Conservation (phyloP, 30 jellyfish, hydroid and myxozoan species). For the Nemopilema nomurai region DNA sequence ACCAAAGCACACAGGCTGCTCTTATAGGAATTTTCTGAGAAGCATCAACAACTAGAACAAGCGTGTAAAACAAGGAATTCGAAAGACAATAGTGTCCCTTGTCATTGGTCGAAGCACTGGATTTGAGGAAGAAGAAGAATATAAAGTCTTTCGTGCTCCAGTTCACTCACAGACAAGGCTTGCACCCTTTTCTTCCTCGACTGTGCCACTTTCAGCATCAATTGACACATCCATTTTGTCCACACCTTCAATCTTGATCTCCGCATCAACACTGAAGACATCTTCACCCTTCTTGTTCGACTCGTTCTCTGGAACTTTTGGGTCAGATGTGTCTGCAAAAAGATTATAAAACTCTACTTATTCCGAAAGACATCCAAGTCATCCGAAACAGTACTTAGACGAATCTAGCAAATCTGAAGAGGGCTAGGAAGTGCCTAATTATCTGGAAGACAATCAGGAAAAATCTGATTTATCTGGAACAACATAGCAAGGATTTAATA, state of each 20-base stretch:
- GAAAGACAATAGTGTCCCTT: not conserved
- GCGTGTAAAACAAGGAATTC: not conserved
- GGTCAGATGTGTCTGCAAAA: not conserved
- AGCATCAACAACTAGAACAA: no score
- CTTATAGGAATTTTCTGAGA: no score
- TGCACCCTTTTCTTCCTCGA: constrained; percentile 1
- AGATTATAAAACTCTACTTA: no score
- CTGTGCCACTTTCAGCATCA: not conserved
- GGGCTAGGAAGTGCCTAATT: no score
- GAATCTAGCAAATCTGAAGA: no score
- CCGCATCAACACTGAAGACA: not conserved
- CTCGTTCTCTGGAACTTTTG: not conserved
- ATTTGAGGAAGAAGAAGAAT: not conserved
- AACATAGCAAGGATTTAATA: no score
- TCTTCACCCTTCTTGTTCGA: not conserved
- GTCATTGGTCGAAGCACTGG: not conserved
- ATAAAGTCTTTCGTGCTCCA: not conserved
- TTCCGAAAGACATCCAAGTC: no score
- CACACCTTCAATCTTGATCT: constrained; percentile 9
- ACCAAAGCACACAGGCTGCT: no score
- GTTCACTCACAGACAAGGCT: not conserved
- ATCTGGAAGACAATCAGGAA: no score
- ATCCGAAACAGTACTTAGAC: no score
- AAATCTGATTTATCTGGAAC: no score
- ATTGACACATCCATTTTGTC: constrained; percentile 9